These are phyloP conservation scores for Bubo bubo DNA, from an alignment of 2,113 vertebrate species.

Conservation along the genomic window DNA sequence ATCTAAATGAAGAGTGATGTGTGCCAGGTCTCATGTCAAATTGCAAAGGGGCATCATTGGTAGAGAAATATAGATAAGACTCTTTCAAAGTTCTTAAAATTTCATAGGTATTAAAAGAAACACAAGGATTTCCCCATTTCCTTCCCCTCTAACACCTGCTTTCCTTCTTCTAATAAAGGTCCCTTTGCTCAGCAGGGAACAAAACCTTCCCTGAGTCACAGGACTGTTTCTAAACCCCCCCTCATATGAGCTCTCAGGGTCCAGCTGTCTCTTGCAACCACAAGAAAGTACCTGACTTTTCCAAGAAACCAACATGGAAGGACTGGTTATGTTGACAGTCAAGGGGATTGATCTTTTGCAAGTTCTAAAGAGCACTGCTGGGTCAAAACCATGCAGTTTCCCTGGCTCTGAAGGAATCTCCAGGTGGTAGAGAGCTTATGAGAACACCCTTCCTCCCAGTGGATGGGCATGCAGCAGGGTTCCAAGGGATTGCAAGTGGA, in stretches of 20 bases:
- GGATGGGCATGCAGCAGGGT: background rate
- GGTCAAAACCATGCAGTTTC: background rate
- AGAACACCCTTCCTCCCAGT: background rate
- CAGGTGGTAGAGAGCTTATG: background rate
- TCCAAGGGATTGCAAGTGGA: background rate
- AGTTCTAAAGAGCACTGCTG: background rate
- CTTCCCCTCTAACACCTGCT: background rate
- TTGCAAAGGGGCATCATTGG: background rate
- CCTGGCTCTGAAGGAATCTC: background rate
- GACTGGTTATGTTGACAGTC: background rate
- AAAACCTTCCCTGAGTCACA: background rate
- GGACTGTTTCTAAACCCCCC: background rate
- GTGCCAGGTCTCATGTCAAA: background rate
- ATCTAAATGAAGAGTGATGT: background rate
- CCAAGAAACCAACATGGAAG: background rate
- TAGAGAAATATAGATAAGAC: background rate
- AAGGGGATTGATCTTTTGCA: background rate
- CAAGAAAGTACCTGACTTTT: background rate
- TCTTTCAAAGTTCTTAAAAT: background rate
- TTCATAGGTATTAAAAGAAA: background rate
- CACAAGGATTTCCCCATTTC: slow-evolving; percentile 14
- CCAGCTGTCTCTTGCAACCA: background rate
- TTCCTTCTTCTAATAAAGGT: background rate
- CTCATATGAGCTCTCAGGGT: background rate
- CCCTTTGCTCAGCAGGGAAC: background rate